Evolutionary conservation across 2,797 vertebrate genomes (phyloP), one percentile per base, ranked within the genome.

Genomic region (Perodicticus potto): DNA sequence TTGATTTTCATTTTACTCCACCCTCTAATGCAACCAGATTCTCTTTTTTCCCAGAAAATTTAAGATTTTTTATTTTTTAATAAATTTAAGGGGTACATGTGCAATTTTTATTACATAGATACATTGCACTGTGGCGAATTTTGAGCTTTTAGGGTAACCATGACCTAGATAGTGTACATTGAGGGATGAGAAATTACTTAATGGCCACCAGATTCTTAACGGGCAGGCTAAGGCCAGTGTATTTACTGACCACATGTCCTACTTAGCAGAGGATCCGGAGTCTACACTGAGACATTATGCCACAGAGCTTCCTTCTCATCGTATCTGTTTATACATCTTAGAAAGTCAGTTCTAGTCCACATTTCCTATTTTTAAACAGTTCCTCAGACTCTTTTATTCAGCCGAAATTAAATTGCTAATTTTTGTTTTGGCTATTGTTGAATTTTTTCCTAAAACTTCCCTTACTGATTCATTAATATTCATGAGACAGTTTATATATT

Each of bases 401-500:
- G 77, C n/a, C 88, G 96, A 91, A 96, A 92, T 96, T 81, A 76
- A 32, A 87, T 94, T 93, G 72, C 27, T 45, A 76, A 37, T 80
- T 45, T 86, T 37, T 85, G 74, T 82, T 87, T 63, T 67, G 25
- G 16, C 67, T 69, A 34, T 83, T 96, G 94, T 72, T 90, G 37
- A 92, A 63, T 91, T 85, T 92, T 86, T 82, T 22, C 45, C 82
- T 45, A 89, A 96, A 80, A 8, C 23, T 78, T 86, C 23, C 40
- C 93, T 94, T 95, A 84, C 14, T 83, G 77, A 86, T 86, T 72
- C 45, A 96, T 96, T 94, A 92, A 93, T 95, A 98, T 95, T 93
- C 93, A 96, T 90, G 53, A 69, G 78, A 22, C 16, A 65, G 3
- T 93, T 95, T 93, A 29, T 55, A 86, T 93, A 94, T 93, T 97